Conservation (phyloP, 2,797 vertebrate genomes). For the Clarias laeviceps region DNA sequence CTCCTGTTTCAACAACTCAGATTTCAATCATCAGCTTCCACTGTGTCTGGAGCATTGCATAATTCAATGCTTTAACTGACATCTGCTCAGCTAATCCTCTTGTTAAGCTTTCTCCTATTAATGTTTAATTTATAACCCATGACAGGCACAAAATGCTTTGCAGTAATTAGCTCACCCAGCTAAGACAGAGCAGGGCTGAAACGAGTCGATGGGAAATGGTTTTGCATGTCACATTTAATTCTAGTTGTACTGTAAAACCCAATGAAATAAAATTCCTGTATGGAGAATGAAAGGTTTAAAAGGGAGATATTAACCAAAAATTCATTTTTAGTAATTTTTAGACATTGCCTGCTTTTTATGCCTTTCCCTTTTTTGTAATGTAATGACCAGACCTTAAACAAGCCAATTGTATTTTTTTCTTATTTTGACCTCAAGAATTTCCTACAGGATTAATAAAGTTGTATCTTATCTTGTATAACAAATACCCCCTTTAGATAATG, state of each 20-base stretch:
- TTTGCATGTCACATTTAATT: slow-evolving; percentile 10
- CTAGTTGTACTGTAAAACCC: neutral
- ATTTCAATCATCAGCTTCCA: slow-evolving; percentile 3
- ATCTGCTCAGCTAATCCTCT: slow-evolving; percentile 27
- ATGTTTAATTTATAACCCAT: slow-evolving; percentile 42
- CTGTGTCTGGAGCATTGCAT: slow-evolving; percentile 10
- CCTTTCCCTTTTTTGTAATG: no score
- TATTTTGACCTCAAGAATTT: no score
- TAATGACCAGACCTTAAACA: no score
- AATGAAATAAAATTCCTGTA: slow-evolving; percentile 17
- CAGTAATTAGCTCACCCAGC: slow-evolving; percentile 31
- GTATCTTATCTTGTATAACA: no score
- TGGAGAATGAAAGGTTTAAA: neutral
- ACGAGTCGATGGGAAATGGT: slow-evolving; percentile 18
- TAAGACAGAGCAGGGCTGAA: slow-evolving; percentile 31
- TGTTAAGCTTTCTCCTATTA: slow-evolving; percentile 33
- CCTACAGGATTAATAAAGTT: no score
- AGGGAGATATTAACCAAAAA: no score
- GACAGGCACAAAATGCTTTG: slow-evolving; percentile 30
- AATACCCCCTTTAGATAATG: neutral
- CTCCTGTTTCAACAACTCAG: neutral
- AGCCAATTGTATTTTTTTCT: no score
- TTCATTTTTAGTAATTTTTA: no score
- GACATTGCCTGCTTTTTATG: no score
- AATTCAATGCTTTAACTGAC: slow-evolving; percentile 35